A percentile compares a stretch with the other conserved stretches of the same genome.
phyloP scores from a whole-genome alignment of 2,113 vertebrate genomes.

The Zootoca vivipara region DNA sequence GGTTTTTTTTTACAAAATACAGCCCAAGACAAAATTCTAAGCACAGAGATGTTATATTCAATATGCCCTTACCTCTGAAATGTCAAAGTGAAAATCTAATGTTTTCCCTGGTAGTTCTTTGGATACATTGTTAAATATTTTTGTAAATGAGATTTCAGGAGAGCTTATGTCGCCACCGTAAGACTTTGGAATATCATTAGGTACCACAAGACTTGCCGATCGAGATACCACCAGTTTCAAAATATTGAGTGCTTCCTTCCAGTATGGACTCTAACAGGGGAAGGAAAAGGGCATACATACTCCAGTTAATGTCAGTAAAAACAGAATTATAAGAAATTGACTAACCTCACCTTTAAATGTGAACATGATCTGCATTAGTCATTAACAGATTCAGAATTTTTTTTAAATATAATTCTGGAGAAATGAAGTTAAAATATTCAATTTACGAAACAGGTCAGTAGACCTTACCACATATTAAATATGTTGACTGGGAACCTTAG shows the following conservation, averaged over 20 bases:
- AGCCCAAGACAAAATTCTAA: background rate
- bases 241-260: conserved; percentile 99
- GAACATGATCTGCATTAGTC: background rate
- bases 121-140: conserved; percentile 97
- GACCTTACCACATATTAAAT: background rate
- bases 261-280: conserved; percentile 88
- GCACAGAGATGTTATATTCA: background rate
- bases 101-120: conserved; percentile 99
- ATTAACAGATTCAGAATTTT: background rate
- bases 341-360: background rate
- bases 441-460: background rate
- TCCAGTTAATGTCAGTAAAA: conserved; percentile 8
- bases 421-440: background rate
- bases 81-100: conserved; percentile 99
- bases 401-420: background rate
- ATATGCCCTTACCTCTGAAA: conserved; percentile 88
- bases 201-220: conserved; percentile 97
- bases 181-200: conserved; percentile 91
- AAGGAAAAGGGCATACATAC: background rate
- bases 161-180: conserved; percentile 88
- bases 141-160: conserved; percentile 94
- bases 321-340: background rate
- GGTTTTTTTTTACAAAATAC: conserved; percentile 6
- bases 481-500: background rate
- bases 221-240: conserved; percentile 97